Base-by-base conservation (phyloP, 2,797 vertebrate species). In the Leptatherina wallacei region DNA sequence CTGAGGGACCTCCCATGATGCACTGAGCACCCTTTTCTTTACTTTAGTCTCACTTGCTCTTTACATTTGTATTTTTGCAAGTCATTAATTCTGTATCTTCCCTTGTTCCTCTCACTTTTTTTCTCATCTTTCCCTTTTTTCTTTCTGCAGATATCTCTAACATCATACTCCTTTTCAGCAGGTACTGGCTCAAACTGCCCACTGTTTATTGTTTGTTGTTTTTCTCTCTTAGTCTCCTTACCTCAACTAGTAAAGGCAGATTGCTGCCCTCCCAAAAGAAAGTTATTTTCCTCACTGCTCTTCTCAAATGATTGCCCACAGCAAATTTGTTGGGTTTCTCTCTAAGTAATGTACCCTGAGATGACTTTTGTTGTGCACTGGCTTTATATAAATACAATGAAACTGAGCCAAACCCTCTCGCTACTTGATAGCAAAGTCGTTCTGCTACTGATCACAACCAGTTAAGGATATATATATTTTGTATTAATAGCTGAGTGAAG, bases 401-500 rank as follows among this genome's bases (percentile, higher is more conserved):
- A 47, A 68, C 16, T 47, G 5, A 58, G 59, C 27, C 11, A 4
- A 75, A 81, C 38, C 18, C 32, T 60, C 57, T 67, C 22, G 32
- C 27, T 20, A 49, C 67, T 75, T 55, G 60, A 78, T 40, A 69
- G 29, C 59, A 68, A 36, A 33, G 6, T 47, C 54, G 4, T 52
- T 65, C 52, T 70, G 77, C 64, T 65, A 78, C 27, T 5, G 54
- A 44, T 82, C 68, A 58, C 60, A 76, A 80, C 80, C 71, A 78
- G 66, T 75, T 69, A 76, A 65, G 59, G 65, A 78, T 56, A 61
- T 42, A 32, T 6, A 87, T 87, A n/a, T 55, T 79, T 77, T 78
- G 30, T 72, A 82, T 69, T 76, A 59, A 58, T 62, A 73, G 62
- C 54, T 86, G 40, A 82, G 72, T 86, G 74, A 87, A 74, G 60